phyloP scores from a whole-genome alignment of 2,113 vertebrate genomes.

The Calidris pygmaea region DNA sequence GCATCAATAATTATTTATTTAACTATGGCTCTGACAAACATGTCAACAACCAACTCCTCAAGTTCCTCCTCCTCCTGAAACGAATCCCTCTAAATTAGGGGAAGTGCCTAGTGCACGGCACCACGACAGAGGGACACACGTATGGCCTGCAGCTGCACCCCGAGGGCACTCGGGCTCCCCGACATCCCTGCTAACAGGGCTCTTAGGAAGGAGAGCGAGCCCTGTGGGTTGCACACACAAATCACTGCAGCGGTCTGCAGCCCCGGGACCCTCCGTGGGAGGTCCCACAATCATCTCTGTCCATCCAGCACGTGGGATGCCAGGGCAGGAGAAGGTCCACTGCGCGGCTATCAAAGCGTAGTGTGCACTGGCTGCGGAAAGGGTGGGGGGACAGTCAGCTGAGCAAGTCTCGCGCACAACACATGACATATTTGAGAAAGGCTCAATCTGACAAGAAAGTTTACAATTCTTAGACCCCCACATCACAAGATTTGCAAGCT shows the following conservation, averaged over 20 bases:
- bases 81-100: neutral
- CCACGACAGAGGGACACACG: neutral
- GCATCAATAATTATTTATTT: neutral
- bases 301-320: neutral
- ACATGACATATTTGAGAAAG: neutral
- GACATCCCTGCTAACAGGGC: neutral
- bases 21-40: neutral
- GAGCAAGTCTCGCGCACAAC: neutral
- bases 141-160: accelerated
- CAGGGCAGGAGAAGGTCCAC: neutral
- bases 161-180: neutral
- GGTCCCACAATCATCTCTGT: neutral
- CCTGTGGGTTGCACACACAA: neutral
- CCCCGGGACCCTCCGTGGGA: neutral
- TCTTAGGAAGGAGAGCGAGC: neutral
- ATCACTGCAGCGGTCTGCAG: neutral
- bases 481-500: neutral
- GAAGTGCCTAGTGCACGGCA: neutral
- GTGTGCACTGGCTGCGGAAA: neutral
- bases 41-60: neutral
- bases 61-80: neutral
- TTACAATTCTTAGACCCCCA: neutral
- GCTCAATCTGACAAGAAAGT: neutral
- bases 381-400: neutral
- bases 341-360: neutral